Base-by-base conservation (phyloP, 2,888 invertebrate species). In the Aleiodes testaceus region DNA sequence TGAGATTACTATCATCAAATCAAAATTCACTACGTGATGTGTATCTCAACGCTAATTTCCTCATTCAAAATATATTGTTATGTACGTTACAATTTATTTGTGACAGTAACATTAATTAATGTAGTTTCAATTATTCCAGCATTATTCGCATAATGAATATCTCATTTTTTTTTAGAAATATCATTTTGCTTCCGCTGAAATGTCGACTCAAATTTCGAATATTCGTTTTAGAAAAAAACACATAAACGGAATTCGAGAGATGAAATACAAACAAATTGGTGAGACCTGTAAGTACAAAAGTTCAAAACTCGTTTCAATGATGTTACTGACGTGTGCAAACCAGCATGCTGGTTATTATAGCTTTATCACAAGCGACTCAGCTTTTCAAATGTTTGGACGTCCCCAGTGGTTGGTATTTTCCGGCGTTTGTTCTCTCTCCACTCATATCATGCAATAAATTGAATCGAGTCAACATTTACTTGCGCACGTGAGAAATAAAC, bases 311-410 rank as follows among this genome's bases (percentile, higher is more conserved):
- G 11, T 30, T 59, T 9, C 9, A 7, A 59, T 30, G 16, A 30
- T 59, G 16, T 36, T 36, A n/a, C 16, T 30, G 47, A 59, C 36
- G 65, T 52, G 67, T 44, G 67, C 67, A 70, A 71, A 66, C 66
- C 47, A 64, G 65, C 45, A 44, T 63, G 30, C 47, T 36, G 70
- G 59, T 66, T 52, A 63, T 70, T 75, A 55, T 59, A 69, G 72
- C 61, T 74, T 75, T 74, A 75, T 75, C 74, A 67, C 18, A 30
- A 22, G 70, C 63, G 59, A 52, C 65, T 74, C 72, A 74, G 74
- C 69, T 72, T 63, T 75, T 65, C 74, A 69, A 74, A 74, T 67
- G 72, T 75, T 74, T 36, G 36, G 36, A 36, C 7, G 9, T 36
- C 7, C 36, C 7, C 9, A 9, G 36, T 11, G 2, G 36, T 36